phyloP scores from a whole-genome alignment of 1,140 invertebrate species.

The Cryptotermes secundus region DNA sequence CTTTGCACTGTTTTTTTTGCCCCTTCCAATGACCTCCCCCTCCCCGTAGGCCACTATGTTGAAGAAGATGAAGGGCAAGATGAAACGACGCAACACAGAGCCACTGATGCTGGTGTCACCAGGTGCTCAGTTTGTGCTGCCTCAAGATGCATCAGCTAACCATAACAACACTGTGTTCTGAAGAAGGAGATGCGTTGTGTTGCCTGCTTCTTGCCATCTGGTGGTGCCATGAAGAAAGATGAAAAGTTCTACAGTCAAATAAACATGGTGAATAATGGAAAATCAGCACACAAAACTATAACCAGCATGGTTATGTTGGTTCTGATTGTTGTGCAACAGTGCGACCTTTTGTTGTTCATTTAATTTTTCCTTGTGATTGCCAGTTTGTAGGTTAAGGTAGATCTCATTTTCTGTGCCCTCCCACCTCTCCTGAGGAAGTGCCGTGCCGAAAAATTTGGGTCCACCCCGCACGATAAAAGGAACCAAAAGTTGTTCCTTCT shows the following conservation, averaged over 20 bases:
- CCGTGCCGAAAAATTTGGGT: neutral
- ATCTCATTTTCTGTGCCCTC: conserved; percentile 7
- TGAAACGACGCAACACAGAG: conserved; percentile 91
- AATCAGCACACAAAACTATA: conserved; percentile 18
- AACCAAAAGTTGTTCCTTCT: neutral
- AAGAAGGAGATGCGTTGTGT: conserved; percentile 8
- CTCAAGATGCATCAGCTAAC: conserved; percentile 50
- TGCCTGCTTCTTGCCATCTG: neutral
- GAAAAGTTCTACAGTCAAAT: neutral
- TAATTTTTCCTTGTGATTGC: conserved; percentile 27
- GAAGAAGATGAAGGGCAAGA: conserved; percentile 91
- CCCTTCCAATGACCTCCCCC: conserved; percentile 37
- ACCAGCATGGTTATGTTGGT: conserved; percentile 10
- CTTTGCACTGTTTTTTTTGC: conserved; percentile 35
- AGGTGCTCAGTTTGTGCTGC: conserved; percentile 54
- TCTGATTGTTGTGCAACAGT: conserved; percentile 28
- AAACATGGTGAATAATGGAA: neutral
- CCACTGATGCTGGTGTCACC: conserved; percentile 80
- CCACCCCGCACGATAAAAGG: neutral
- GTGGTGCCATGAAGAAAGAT: neutral
- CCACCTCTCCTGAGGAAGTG: neutral
- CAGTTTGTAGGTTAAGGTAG: conserved; percentile 18
- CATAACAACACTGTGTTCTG: conserved; percentile 47
- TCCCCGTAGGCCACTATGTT: conserved; percentile 79
- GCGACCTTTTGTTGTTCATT: conserved; percentile 27